phyloP scores from a whole-genome alignment of 2,797 vertebrate genomes.

The Rachycentron canadum region DNA sequence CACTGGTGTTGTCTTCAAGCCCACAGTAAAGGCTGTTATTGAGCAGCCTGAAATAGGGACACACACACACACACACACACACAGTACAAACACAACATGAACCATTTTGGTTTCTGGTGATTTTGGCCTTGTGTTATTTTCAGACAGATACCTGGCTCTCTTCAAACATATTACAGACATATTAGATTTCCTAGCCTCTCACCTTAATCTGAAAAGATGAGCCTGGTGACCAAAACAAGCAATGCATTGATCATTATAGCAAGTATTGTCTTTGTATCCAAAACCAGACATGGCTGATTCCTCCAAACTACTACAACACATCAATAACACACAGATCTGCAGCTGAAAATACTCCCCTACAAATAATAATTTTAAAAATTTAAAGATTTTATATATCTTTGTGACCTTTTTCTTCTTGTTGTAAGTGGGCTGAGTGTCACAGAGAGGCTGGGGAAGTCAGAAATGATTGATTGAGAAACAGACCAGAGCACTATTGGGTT shows the following conservation, averaged over 20 bases:
- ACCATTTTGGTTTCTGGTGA: background rate
- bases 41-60: constrained; percentile 27
- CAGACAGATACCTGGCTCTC: background rate
- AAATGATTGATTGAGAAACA: background rate
- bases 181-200: background rate
- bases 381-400: no score
- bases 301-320: background rate
- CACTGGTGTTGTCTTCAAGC: constrained; percentile 38
- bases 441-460: background rate
- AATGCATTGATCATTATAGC: background rate
- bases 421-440: background rate
- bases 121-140: background rate
- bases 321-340: background rate
- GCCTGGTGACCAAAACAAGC: background rate
- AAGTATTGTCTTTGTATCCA: background rate
- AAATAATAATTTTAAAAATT: no score
- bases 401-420: background rate
- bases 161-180: background rate
- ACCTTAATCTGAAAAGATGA: background rate
- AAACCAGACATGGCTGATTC: background rate
- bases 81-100: constrained; percentile 1
- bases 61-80: constrained; percentile 4
- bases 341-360: background rate
- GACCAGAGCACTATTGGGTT: background rate
- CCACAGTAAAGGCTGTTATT: constrained; percentile 48